Evolutionary conservation across 2,888 invertebrate species (phyloP), one percentile per base, ranked within the genome.

Genomic region (Tanypteryx hageni): DNA sequence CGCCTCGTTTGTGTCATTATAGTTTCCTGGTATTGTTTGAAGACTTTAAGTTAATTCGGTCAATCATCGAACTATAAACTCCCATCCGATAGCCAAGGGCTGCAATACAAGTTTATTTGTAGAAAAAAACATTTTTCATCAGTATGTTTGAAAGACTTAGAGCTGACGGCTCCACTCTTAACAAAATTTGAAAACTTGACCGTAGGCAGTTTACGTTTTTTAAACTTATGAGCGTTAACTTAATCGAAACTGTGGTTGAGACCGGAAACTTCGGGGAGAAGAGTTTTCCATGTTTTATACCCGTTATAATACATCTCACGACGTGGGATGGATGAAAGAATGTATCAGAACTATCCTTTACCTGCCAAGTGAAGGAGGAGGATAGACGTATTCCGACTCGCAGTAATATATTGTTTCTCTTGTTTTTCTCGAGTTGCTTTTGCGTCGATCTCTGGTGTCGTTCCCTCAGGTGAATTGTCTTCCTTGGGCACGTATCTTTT

Each of bases 161-260:
- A n/a, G 76, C 27, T 4, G 22, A 76, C 76, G 76, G 22, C 27
- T 22, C 22, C 76, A 76, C 76, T 76, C 76, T 76, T 76, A 76
- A 76, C 22, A 76, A 76, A 76, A 76, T 76, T 76, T 76, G 76
- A 76, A 76, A 76, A 76, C 76, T 76, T 76, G 22, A 27, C 76
- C 76, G 76, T 76, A 76, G 76, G 76, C 76, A 76, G 76, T 68
- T 22, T 16, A 76, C 76, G 22, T 22, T 76, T 76, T 76, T 76
- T 76, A 76, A 76, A 76, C 22, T 27, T 9, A 44, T 13, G 68
- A 27, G 76, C 76, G 76, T 27, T 76, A 76, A 76, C 76, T 27
- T 76, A 76, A 76, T 76, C 76, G 22, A 76, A 76, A 76, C 76
- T 11, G 27, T 76, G 76, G 22, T 76, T 27, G 76, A 76, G 76